These are phyloP conservation scores for Delia radicum DNA, from an alignment of 1,140 invertebrate species.

Conservation along the genomic window DNA sequence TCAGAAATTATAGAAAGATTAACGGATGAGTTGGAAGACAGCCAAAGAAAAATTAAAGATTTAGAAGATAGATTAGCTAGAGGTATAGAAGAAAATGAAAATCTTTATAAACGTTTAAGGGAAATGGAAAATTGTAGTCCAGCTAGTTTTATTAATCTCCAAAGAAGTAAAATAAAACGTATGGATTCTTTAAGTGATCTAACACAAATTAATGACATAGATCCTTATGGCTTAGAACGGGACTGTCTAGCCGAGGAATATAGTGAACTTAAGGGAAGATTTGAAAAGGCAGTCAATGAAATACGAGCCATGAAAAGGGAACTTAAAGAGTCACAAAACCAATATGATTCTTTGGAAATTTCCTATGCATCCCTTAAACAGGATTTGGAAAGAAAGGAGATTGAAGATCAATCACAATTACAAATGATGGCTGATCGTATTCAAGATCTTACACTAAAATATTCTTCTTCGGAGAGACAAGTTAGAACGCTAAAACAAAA, in stretches of 20 bases:
- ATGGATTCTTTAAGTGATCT: conserved; percentile 79
- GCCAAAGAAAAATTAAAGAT: conserved; percentile 49
- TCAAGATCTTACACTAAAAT: conserved; percentile 79
- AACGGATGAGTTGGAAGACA: conserved; percentile 44
- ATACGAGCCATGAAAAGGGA: conserved; percentile 80
- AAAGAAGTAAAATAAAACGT: conserved; percentile 62
- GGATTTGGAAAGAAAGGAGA: conserved; percentile 68
- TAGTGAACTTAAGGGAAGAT: conserved; percentile 70
- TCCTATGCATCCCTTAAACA: conserved; percentile 72
- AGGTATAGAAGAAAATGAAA: conserved; percentile 77
- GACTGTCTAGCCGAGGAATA: conserved; percentile 80
- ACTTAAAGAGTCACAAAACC: conserved; percentile 75
- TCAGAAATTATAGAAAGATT: conserved; percentile 51
- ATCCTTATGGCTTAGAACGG: conserved; percentile 72
- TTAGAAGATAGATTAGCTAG: conserved; percentile 60
- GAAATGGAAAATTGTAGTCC: conserved; percentile 66
- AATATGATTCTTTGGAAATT: conserved; percentile 77
- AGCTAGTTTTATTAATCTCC: conserved; percentile 55
- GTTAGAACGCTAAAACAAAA: conserved; percentile 77
- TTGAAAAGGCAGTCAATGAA: conserved; percentile 80
- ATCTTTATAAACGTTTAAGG: conserved; percentile 66
- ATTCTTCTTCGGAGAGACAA: conserved; percentile 79
- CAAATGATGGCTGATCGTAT: conserved; percentile 80
- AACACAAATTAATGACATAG: conserved; percentile 75
- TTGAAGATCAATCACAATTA: conserved; percentile 72